phyloP scores from a whole-genome alignment of 1,140 invertebrate genomes.

The Plectrocnemia conspersa region DNA sequence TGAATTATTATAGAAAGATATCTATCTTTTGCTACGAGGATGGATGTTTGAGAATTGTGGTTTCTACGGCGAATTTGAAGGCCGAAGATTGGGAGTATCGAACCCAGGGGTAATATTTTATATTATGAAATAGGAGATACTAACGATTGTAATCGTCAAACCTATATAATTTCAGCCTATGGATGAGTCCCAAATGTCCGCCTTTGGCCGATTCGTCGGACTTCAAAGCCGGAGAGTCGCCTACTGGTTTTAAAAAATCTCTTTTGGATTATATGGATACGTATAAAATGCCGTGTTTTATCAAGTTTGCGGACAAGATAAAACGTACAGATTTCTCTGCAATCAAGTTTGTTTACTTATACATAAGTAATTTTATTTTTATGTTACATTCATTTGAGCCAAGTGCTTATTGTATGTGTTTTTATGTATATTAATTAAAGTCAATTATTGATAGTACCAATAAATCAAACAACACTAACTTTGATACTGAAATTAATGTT shows the following conservation, averaged over 20 bases:
- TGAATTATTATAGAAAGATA: too few relatives aligned
- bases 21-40: slow-evolving; percentile 82
- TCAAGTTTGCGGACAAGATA: slow-evolving; percentile 71
- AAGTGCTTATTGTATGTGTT: too few relatives aligned
- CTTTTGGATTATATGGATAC: slow-evolving; percentile 74
- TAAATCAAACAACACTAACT: too few relatives aligned
- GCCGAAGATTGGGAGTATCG: slow-evolving; percentile 88
- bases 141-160: background rate
- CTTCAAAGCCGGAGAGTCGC: slow-evolving; percentile 67
- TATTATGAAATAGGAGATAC: background rate
- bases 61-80: slow-evolving; percentile 91
- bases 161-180: slow-evolving; percentile 54
- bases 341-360: slow-evolving; percentile 58
- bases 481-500: too few relatives aligned
- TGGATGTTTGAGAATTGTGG: slow-evolving; percentile 73
- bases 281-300: slow-evolving; percentile 66
- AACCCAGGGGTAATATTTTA: slow-evolving; percentile 77
- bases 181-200: slow-evolving; percentile 81
- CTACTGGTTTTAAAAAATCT: slow-evolving; percentile 80
- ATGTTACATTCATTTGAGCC: background rate
- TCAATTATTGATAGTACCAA: too few relatives aligned
- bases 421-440: too few relatives aligned
- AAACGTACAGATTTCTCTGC: slow-evolving; percentile 71
- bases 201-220: slow-evolving; percentile 53
- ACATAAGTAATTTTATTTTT: background rate